Percentiles rank a stretch among this genome's conserved stretches.
These are phyloP conservation scores for Tragopan temminckii DNA, from an alignment of 2,797 vertebrate species.

Conservation along the genomic window DNA sequence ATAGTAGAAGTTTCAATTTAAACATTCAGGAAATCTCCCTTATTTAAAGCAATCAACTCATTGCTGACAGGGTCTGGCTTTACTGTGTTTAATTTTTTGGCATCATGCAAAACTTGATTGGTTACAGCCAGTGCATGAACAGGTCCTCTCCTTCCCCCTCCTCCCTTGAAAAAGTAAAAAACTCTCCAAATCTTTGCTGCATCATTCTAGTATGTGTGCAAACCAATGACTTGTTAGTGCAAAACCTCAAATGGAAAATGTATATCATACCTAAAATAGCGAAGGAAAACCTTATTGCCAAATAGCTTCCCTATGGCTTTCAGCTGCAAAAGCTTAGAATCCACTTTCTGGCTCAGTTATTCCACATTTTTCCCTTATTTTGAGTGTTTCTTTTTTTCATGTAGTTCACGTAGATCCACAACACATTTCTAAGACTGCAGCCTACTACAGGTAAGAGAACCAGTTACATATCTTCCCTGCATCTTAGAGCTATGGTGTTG, in stretches of 20 bases:
- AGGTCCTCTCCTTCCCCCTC: slow-evolving; percentile 34
- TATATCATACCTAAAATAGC: slow-evolving; percentile 11
- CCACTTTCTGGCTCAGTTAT: neutral
- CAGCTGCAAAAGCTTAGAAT: slow-evolving; percentile 20
- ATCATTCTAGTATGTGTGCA: slow-evolving; percentile 23
- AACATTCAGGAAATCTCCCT: slow-evolving; percentile 89
- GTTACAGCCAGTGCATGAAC: slow-evolving; percentile 79
- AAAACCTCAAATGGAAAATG: slow-evolving; percentile 57
- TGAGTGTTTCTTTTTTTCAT: neutral
- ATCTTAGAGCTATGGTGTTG: neutral
- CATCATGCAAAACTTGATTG: slow-evolving; percentile 84
- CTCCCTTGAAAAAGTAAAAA: slow-evolving; percentile 34
- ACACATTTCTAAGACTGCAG: slow-evolving; percentile 22
- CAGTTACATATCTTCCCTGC: neutral
- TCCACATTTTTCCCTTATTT: neutral
- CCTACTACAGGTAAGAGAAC: neutral
- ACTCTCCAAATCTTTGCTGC: slow-evolving; percentile 56
- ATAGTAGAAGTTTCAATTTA: slow-evolving; percentile 88
- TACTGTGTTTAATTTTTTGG: slow-evolving; percentile 86
- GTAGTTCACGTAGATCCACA: neutral
- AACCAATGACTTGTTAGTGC: slow-evolving; percentile 22
- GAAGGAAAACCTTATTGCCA: slow-evolving; percentile 6
- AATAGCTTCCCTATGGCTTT: neutral
- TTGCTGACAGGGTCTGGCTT: slow-evolving; percentile 85
- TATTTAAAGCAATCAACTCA: slow-evolving; percentile 88